These are phyloP conservation scores for Hemaris fuciformis DNA, from an alignment of 2,888 invertebrate genomes.

Conservation along the genomic window DNA sequence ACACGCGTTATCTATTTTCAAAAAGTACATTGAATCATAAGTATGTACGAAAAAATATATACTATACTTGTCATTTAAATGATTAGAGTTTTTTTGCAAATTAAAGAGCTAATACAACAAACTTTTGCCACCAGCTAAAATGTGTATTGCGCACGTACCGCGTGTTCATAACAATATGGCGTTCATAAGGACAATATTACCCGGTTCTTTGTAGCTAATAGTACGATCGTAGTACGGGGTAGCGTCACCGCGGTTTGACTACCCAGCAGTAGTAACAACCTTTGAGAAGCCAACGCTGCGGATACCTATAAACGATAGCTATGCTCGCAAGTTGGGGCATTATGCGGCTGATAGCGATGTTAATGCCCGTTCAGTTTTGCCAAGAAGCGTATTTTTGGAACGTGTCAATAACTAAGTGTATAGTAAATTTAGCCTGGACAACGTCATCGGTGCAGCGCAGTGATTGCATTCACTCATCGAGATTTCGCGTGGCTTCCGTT, in stretches of 20 bases:
- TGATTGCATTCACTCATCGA: conserved; percentile 60
- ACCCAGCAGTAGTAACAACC: neutral
- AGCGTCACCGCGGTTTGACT: neutral
- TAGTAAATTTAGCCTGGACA: conserved; percentile 76
- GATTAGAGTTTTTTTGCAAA: too few species aligned
- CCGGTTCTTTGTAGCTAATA: neutral
- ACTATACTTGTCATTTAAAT: neutral
- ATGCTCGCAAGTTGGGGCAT: conserved; percentile 60
- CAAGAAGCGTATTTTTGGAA: conserved; percentile 80
- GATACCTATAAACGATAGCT: conserved; percentile 34
- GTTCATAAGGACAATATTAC: neutral
- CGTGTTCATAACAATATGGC: neutral
- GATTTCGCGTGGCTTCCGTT: conserved; percentile 37
- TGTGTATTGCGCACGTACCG: neutral
- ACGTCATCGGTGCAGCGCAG: conserved; percentile 63
- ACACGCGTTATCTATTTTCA: conserved; percentile 12
- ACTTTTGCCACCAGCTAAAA: neutral
- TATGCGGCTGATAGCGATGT: conserved; percentile 77
- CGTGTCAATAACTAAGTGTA: conserved; percentile 81
- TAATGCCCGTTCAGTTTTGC: conserved; percentile 80
- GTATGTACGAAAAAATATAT: neutral
- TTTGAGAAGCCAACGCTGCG: conserved; percentile 34
- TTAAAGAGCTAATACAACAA: too few species aligned
- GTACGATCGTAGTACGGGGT: neutral
- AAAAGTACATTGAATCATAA: conserved; percentile 1